Evolutionary conservation across 1,140 invertebrate genomes (phyloP).

Genomic region (Heterodera carotae): DNA sequence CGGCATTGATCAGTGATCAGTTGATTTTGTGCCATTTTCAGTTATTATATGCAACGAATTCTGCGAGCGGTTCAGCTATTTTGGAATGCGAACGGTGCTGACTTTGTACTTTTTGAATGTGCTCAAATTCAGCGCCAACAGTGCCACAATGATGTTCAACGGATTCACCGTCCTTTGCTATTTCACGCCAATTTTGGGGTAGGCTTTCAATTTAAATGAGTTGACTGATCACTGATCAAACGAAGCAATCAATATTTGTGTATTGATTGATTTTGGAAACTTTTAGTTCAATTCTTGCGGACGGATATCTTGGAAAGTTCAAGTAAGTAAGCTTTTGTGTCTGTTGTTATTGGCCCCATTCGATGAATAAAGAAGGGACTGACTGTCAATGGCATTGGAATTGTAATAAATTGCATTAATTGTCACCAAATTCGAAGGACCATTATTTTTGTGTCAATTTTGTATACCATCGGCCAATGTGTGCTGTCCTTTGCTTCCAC

Average conservation of each 20-base stretch:
- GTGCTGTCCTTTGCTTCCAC: constrained; percentile 75
- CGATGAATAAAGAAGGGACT: too few relatives aligned
- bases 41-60: constrained; percentile 91
- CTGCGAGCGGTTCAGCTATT: constrained; percentile 91
- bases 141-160: constrained; percentile 80
- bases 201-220: too few relatives aligned
- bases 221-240: too few relatives aligned
- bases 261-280: constrained; percentile 78
- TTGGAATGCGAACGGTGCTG: constrained; percentile 79
- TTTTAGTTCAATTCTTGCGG: constrained; percentile 85
- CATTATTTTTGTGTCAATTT: constrained; percentile 67
- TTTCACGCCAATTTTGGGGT: constrained; percentile 82
- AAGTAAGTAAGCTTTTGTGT: too few relatives aligned
- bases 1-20: too few relatives aligned
- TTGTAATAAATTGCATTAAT: too few relatives aligned
- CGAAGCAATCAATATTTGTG: too few relatives aligned
- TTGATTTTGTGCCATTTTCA: neutral
- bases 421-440: too few relatives aligned
- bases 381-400: too few relatives aligned
- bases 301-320: constrained; percentile 82
- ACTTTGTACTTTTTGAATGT: constrained; percentile 69
- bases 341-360: too few relatives aligned
- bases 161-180: constrained; percentile 79
- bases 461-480: constrained; percentile 84
- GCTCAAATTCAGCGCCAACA: constrained; percentile 72